Percentiles rank a stretch among this genome's conserved stretches.
Evolutionary conservation across 2,888 invertebrate genomes (phyloP).

Genomic region (Cataglyphis rosenhaueri): DNA sequence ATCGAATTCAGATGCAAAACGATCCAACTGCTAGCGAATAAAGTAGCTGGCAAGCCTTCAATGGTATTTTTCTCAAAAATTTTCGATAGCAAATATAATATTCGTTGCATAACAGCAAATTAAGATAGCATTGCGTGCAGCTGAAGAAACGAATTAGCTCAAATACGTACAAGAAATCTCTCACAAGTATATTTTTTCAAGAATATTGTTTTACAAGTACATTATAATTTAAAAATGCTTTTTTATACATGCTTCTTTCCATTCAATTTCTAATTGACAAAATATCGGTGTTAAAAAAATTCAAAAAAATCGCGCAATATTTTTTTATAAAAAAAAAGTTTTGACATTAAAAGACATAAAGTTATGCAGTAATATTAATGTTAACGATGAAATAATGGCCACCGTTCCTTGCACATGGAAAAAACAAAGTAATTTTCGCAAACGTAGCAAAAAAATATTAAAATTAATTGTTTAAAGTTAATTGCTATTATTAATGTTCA

Average conservation of each 20-base stretch:
- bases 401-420: neutral
- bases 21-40: neutral
- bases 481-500: neutral
- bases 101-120: slow-evolving; percentile 25
- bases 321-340: neutral
- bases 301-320: neutral
- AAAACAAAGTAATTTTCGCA: neutral
- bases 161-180: neutral
- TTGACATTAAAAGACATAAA: neutral
- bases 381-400: neutral
- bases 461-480: neutral
- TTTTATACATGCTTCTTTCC: neutral
- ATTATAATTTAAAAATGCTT: neutral
- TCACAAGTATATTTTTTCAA: neutral
- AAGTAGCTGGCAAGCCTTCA: neutral
- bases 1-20: slow-evolving; percentile 33
- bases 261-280: neutral
- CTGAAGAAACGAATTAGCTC: neutral
- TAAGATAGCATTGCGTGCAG: neutral
- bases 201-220: neutral
- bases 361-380: neutral
- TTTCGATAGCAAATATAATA: neutral
- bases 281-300: neutral
- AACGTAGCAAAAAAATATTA: neutral
- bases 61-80: slow-evolving; percentile 11